phyloP scores from a whole-genome alignment of 2,888 invertebrate genomes.

The Machimus rusticus region DNA sequence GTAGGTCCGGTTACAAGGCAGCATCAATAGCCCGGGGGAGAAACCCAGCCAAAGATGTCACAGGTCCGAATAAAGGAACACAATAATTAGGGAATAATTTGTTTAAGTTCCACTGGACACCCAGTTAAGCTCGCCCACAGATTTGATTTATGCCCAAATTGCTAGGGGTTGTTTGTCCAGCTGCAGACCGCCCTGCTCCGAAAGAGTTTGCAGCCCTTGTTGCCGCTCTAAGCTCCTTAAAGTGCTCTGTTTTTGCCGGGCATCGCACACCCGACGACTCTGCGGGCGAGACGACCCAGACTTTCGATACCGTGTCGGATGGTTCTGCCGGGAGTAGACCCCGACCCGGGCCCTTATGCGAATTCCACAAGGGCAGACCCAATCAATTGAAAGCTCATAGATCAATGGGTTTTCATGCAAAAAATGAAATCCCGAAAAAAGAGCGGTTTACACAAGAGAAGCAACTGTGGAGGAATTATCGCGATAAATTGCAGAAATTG shows the following conservation, averaged over 20 bases:
- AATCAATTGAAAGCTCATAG: neutral
- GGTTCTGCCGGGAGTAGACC: neutral
- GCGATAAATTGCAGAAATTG: neutral
- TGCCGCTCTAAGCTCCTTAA: neutral
- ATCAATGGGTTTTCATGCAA: neutral
- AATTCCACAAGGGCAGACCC: neutral
- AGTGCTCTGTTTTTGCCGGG: neutral
- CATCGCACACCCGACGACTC: neutral
- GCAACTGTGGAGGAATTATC: neutral
- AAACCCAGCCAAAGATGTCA: neutral
- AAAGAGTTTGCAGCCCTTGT: neutral
- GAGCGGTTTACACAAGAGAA: neutral
- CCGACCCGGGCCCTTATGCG: neutral
- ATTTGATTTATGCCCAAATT: neutral
- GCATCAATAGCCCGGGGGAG: neutral
- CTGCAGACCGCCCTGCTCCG: neutral
- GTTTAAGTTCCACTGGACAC: neutral
- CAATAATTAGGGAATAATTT: slow-evolving; percentile 8
- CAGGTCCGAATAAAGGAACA: neutral
- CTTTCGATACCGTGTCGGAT: neutral
- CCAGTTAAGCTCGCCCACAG: neutral
- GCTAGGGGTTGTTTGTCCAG: neutral
- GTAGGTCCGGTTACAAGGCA: neutral
- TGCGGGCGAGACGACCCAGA: neutral
- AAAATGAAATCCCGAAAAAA: neutral